phyloP scores from a whole-genome alignment of 2,797 vertebrate species.

The Lithobates sylvaticus region DNA sequence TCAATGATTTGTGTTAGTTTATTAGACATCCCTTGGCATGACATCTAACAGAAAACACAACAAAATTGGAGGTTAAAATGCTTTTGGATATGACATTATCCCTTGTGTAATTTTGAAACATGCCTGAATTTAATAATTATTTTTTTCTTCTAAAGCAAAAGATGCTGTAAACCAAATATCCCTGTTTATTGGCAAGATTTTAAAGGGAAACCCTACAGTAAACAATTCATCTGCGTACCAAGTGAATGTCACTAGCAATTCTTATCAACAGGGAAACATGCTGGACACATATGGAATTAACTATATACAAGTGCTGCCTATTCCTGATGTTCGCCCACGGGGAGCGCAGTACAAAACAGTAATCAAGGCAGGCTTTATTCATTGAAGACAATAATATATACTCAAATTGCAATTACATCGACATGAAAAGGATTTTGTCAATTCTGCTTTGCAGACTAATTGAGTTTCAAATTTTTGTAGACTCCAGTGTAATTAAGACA shows the following conservation, averaged over 20 bases:
- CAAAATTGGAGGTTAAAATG: conserved; percentile 22
- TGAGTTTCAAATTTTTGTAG: conserved; percentile 56
- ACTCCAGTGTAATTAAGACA: conserved; percentile 49
- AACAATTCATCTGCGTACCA: conserved; percentile 46
- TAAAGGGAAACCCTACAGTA: conserved; percentile 60
- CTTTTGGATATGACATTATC: conserved; percentile 53
- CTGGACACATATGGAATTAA: conserved; percentile 60
- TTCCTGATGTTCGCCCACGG: conserved; percentile 47
- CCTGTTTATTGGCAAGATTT: conserved; percentile 60
- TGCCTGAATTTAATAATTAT: conserved; percentile 58
- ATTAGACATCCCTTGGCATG: conserved; percentile 35
- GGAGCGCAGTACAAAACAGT: conserved; percentile 53
- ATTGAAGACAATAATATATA: conserved; percentile 59
- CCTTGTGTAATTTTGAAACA: conserved; percentile 48
- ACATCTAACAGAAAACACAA: conserved; percentile 33
- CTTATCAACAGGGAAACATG: conserved; percentile 58
- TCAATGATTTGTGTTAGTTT: conserved; percentile 32
- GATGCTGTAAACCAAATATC: conserved; percentile 55
- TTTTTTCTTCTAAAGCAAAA: conserved; percentile 47
- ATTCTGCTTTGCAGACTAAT: conserved; percentile 59
- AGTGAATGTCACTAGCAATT: conserved; percentile 59
- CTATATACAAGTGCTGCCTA: conserved; percentile 41
- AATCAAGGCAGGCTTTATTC: conserved; percentile 60
- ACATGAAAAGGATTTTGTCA: conserved; percentile 61
- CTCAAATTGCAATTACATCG: conserved; percentile 56